Conservation (phyloP, 2,888 invertebrate genomes). For the Xestia c-nigrum region DNA sequence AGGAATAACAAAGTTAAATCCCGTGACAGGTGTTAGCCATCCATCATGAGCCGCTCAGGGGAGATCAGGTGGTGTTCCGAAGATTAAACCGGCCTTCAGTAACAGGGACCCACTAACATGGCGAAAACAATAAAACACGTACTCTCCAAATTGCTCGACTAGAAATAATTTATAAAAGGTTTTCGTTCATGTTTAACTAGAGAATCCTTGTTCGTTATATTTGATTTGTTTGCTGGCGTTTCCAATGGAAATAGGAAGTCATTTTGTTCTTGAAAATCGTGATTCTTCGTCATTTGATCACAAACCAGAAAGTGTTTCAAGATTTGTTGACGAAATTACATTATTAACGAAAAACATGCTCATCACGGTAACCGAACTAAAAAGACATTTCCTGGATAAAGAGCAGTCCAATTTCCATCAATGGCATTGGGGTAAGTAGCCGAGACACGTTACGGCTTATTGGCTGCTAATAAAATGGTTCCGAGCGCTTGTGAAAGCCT, state of each 20-base stretch:
- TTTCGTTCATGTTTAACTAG: not conserved
- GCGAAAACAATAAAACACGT: slow-evolving; percentile 45
- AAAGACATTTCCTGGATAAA: slow-evolving; percentile 48
- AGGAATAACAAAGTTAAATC: slow-evolving; percentile 61
- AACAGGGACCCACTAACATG: slow-evolving; percentile 36
- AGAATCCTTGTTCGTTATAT: not conserved
- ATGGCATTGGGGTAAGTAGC: slow-evolving; percentile 56
- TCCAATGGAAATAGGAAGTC: not conserved
- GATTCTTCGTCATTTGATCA: slow-evolving; percentile 31
- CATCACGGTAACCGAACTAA: slow-evolving; percentile 37
- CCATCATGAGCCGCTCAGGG: slow-evolving; percentile 64
- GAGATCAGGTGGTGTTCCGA: slow-evolving; percentile 65
- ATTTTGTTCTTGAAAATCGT: slow-evolving; percentile 6
- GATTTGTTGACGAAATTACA: slow-evolving; percentile 1
- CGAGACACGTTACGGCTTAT: slow-evolving; percentile 69
- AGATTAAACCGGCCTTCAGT: slow-evolving; percentile 65
- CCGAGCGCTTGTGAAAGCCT: slow-evolving; percentile 71
- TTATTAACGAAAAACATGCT: slow-evolving; percentile 17
- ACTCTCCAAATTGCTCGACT: slow-evolving; percentile 14
- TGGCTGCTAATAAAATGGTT: slow-evolving; percentile 79
- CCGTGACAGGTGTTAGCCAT: slow-evolving; percentile 64
- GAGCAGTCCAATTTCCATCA: slow-evolving; percentile 59
- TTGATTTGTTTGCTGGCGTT: slow-evolving; percentile 21
- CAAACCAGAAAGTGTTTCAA: not conserved
- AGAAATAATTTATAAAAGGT: not conserved